phyloP scores from a whole-genome alignment of 2,113 vertebrate genomes.

The Oreochromis aureus region DNA sequence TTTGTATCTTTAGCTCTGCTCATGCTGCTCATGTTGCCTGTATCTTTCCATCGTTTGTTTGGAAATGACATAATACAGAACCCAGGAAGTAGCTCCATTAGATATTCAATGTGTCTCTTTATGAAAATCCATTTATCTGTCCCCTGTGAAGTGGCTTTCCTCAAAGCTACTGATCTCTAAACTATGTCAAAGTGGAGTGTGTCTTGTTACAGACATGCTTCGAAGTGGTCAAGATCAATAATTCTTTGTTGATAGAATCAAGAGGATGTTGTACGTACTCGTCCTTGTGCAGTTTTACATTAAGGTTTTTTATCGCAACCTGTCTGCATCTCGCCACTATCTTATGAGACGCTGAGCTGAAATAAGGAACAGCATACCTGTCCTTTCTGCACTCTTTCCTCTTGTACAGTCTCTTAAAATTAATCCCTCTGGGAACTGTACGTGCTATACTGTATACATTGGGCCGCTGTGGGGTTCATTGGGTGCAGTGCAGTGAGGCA shows the following conservation, averaged over 20 bases:
- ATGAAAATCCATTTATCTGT: neutral
- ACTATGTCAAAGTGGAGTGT: neutral
- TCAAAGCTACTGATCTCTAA: neutral
- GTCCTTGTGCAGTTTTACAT: neutral
- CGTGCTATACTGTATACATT: slow-evolving; percentile 12
- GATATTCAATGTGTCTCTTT: neutral
- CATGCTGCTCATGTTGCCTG: neutral
- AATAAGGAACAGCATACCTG: neutral
- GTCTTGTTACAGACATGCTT: neutral
- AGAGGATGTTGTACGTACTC: neutral
- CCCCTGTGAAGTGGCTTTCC: neutral
- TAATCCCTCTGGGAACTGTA: neutral
- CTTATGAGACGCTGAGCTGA: neutral
- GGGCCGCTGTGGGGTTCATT: slow-evolving; percentile 47
- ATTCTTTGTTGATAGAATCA: neutral
- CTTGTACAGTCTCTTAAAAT: neutral
- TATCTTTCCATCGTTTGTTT: neutral
- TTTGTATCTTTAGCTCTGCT: neutral
- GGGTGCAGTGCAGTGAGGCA: slow-evolving; percentile 65
- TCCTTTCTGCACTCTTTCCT: neutral
- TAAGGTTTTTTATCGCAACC: neutral
- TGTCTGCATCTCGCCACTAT: neutral
- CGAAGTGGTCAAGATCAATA: neutral
- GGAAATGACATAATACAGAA: neutral
- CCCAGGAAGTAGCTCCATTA: neutral